Evolutionary conservation across 2,113 vertebrate genomes (phyloP), one percentile per base, ranked within the genome.

Genomic region (Cacatua alba): DNA sequence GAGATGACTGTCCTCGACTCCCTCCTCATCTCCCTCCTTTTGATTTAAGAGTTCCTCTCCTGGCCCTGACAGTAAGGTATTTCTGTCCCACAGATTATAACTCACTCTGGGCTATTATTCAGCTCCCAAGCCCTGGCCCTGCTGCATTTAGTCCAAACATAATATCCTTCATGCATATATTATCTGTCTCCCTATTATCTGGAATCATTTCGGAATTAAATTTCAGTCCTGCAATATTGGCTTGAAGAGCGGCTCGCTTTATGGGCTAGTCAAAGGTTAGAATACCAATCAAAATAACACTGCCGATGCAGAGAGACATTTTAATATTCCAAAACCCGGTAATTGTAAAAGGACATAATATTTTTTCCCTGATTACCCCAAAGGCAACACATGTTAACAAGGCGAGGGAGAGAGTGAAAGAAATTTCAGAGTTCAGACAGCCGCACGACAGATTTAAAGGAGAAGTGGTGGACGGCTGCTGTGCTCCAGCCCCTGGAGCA

Each of bases 91-190:
- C 98, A 98, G 98, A 99, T 99, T 99, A 99, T 98, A 99, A 99
- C 97, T 99, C 97, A 98, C 98, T 98, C 98, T 98, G 98, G 98
- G 98, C 98, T 98, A 99, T 99, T 99, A 99, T 99, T 99, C 98
- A 99, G 98, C 98, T 99, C 98, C 98, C 98, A 99, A 99, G 98
- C 98, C 98, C 98, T 98, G 98, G 98, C 97, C 98, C 98, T 97
- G 98, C 98, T 98, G 98, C 98, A 98, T 98, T 98, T 98, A 99
- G 98, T 98, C 98, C 98, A 99, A 99, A 99, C 98, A 99, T 99
- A 99, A 99, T 99, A 99, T 99, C 99, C 98, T 98, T 99, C 98
- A 98, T 98, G 99, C 99, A 99, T 99, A 99, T 98, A 99, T 99
- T 99, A 99, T 99, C 99, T 98, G 98, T 98, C 99, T 98, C 97